phyloP scores from a whole-genome alignment of 2,888 invertebrate genomes.

The Brachypalpus laphriformis region DNA sequence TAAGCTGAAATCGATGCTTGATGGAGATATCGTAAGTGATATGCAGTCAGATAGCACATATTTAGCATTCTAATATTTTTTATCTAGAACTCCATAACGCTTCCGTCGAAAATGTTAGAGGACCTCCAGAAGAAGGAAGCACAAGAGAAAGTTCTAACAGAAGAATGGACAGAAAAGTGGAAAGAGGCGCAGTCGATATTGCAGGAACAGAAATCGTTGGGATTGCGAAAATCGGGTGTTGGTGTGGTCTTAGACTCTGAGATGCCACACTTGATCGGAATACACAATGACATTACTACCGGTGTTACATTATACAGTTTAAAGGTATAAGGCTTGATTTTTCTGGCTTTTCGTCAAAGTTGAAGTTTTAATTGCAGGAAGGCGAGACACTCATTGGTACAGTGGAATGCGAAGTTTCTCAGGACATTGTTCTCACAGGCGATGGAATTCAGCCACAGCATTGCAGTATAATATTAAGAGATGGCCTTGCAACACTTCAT shows the following conservation, averaged over 20 bases:
- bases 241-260: constrained; percentile 95
- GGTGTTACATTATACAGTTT: constrained; percentile 96
- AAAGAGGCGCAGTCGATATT: constrained; percentile 93
- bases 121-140: constrained; percentile 95
- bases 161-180: constrained; percentile 97
- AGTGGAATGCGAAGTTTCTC: constrained; percentile 86
- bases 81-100: constrained; percentile 84
- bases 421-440: constrained; percentile 91
- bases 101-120: constrained; percentile 88
- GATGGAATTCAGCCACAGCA: constrained; percentile 91
- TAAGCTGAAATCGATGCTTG: constrained; percentile 89
- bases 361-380: constrained; percentile 84
- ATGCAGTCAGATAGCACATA: not conserved
- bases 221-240: constrained; percentile 92
- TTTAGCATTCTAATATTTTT: not conserved
- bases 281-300: constrained; percentile 95
- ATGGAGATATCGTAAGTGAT: constrained; percentile 86
- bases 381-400: constrained; percentile 94
- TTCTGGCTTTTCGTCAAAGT: not conserved
- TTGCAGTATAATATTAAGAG: constrained; percentile 88
- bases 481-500: constrained; percentile 89
- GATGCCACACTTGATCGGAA: constrained; percentile 95
- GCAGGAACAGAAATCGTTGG: constrained; percentile 93
- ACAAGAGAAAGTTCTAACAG: constrained; percentile 93
- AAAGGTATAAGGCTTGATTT: constrained; percentile 84